phyloP scores from a whole-genome alignment of 1,140 invertebrate genomes.

The Zaprionus taronus region DNA sequence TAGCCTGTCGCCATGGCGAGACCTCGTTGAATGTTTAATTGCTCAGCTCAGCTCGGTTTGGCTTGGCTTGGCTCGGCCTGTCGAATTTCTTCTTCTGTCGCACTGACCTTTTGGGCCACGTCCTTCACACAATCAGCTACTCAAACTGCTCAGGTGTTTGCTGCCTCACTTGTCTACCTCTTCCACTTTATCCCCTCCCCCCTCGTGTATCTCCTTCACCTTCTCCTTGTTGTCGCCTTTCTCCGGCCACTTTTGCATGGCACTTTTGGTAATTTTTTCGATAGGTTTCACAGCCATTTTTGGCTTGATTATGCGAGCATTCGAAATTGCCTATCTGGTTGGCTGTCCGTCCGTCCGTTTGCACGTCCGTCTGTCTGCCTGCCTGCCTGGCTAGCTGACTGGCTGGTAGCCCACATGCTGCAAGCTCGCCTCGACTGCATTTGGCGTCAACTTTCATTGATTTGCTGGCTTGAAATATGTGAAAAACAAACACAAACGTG shows the following conservation, averaged over 20 bases:
- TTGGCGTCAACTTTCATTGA: conserved; percentile 62
- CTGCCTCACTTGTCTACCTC: background rate
- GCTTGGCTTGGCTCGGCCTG: conserved; percentile 14
- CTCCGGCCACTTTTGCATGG: conserved; percentile 48
- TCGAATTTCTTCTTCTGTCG: background rate
- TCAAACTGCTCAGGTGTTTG: conserved; percentile 28
- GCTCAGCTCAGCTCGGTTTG: conserved; percentile 41
- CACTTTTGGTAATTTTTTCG: conserved; percentile 38
- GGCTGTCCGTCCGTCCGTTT: background rate
- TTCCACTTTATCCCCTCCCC: background rate
- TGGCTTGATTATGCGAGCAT: conserved; percentile 78
- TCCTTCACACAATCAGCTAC: conserved; percentile 55
- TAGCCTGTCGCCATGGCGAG: conserved; percentile 38
- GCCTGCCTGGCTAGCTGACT: background rate
- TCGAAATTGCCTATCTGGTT: conserved; percentile 55
- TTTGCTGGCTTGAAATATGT: conserved; percentile 50
- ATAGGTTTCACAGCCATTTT: conserved; percentile 58
- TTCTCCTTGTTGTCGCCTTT: conserved; percentile 40
- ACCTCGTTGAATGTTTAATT: conserved; percentile 75
- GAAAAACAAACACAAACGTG: conserved; percentile 56
- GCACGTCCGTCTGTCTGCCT: background rate
- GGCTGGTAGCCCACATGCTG: conserved; percentile 28
- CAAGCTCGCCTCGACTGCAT: conserved; percentile 31
- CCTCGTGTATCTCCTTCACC: background rate
- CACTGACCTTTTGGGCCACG: conserved; percentile 66